A percentile compares a stretch with the other conserved stretches of the same genome.
Evolutionary conservation across 2,113 vertebrate genomes (phyloP).

Genomic region (Picathartes gymnocephalus): DNA sequence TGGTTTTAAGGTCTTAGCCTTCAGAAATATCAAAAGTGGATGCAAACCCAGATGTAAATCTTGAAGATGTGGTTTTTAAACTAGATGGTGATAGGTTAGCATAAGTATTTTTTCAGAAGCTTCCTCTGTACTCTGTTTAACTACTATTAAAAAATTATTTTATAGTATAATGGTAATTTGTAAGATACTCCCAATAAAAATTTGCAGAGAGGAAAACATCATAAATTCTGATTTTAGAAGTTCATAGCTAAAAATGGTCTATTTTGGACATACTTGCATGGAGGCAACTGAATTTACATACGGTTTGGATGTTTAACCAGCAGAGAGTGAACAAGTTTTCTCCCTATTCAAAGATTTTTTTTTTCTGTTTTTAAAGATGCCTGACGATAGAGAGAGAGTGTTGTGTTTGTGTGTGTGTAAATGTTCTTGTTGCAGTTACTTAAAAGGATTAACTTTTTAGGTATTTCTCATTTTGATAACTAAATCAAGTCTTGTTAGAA

Average conservation of each 20-base stretch:
- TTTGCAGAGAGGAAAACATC: neutral
- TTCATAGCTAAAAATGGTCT: neutral
- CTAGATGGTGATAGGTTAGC: neutral
- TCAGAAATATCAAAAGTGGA: neutral
- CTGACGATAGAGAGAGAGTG: neutral
- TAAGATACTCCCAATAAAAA: neutral
- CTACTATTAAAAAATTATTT: neutral
- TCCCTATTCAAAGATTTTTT: neutral
- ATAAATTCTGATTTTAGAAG: neutral
- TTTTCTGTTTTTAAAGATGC: neutral
- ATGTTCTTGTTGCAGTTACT: neutral
- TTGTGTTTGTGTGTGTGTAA: neutral
- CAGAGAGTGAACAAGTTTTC: neutral
- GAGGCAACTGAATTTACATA: neutral
- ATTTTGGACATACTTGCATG: neutral
- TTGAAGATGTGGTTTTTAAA: neutral
- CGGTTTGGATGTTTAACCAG: neutral
- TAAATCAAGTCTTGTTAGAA: neutral
- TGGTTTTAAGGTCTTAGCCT: neutral
- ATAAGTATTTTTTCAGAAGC: neutral
- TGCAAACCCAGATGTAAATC: neutral
- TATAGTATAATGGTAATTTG: neutral
- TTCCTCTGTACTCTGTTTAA: neutral
- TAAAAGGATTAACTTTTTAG: neutral
- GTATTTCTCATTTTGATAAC: neutral